phyloP scores from a whole-genome alignment of 2,113 vertebrate genomes.

The Sminthopsis crassicaudata region DNA sequence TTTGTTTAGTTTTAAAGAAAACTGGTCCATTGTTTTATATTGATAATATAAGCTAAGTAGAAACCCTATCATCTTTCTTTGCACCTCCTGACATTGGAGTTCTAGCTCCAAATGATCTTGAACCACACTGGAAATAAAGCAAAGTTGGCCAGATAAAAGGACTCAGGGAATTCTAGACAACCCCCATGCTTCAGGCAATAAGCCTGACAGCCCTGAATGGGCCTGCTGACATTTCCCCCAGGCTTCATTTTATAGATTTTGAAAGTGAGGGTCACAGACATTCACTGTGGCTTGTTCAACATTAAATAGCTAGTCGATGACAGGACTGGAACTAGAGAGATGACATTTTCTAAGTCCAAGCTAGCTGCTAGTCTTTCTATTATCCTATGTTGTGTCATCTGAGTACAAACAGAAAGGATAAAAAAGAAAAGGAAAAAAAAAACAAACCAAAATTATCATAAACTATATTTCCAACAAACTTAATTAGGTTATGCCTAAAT shows the following conservation, averaged over 20 bases:
- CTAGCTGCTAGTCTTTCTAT: background rate
- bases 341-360: background rate
- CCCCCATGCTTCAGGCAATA: background rate
- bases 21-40: background rate
- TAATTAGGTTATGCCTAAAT: slow-evolving; percentile 42
- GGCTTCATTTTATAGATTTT: background rate
- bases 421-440: slow-evolving; percentile 24
- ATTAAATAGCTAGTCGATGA: background rate
- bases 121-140: background rate
- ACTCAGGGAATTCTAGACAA: background rate
- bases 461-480: slow-evolving; percentile 28
- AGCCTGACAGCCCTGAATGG: background rate
- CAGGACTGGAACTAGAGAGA: background rate
- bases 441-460: slow-evolving; percentile 26
- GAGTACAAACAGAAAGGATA: background rate
- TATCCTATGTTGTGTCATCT: background rate
- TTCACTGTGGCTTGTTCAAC: background rate
- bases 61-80: background rate
- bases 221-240: background rate
- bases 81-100: background rate
- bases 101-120: background rate
- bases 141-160: background rate
- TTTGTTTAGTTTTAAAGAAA: background rate
- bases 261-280: background rate
- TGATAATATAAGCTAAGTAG: background rate